Conservation (phyloP, 2,888 invertebrate species). For the Hetaerina titia region DNA sequence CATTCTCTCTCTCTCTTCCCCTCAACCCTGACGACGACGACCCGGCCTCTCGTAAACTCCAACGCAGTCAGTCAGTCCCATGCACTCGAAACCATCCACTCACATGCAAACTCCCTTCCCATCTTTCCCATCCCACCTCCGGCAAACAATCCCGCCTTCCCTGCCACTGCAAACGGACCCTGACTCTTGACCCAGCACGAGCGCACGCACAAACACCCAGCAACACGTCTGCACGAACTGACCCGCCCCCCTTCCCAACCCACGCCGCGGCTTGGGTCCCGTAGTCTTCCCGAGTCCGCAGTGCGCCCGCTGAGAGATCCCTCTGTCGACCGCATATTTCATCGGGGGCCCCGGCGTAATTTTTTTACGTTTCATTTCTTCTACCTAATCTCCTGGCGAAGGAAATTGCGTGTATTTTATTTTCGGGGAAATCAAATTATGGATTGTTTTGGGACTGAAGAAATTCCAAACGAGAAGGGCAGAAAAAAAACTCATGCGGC, state of each 20-base stretch:
- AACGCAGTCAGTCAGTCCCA: not conserved
- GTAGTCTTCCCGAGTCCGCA: not conserved
- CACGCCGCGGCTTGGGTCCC: too few species aligned
- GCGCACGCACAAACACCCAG: conserved; percentile 2
- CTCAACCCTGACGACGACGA: too few species aligned
- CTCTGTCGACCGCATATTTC: not conserved
- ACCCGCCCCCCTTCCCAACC: not conserved
- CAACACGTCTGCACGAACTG: not conserved
- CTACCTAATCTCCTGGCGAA: not conserved
- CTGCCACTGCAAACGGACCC: not conserved
- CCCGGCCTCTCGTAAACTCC: not conserved
- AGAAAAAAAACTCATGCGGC: not conserved
- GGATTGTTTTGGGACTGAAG: conserved; percentile 13
- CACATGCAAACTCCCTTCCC: not conserved
- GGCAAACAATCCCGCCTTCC: not conserved
- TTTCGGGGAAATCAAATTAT: conserved; percentile 27
- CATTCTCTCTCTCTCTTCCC: too few species aligned
- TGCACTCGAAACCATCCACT: not conserved
- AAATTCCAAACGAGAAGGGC: not conserved
- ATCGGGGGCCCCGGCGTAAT: not conserved
- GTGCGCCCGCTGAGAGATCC: not conserved
- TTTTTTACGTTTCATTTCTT: not conserved
- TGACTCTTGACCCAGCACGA: not conserved
- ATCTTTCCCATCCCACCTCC: not conserved
- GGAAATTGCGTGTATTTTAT: conserved; percentile 7